Base-by-base conservation (phyloP, 2,797 vertebrate species). In the Euphonia xanthogaster region DNA sequence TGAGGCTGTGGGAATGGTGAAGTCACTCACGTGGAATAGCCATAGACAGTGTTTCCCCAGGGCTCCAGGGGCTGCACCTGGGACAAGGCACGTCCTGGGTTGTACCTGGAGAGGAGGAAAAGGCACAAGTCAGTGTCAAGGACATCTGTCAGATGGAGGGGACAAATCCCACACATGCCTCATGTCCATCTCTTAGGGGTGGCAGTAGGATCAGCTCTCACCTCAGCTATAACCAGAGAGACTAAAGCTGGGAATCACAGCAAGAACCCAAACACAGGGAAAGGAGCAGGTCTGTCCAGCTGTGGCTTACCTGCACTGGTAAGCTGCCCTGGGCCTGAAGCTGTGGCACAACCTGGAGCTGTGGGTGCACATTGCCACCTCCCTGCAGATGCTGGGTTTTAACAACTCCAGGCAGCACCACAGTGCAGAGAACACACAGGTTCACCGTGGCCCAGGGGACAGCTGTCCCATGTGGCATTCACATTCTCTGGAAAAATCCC, bases 1-100 rank as follows among this genome's bases (percentile, higher is more conserved):
- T 21, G n/a, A 37, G 2, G 0, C 22, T 31, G 23, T 5, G 23
- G 55, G 60, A 24, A 57, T 5, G 4, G 27, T 54, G 47, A 37
- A 73, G 33, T 7, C 58, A 98, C 98, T 96, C 97, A 99, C 99
- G 99, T 99, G 88, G 98, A 99, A 30, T 99, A 99, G 96, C 98
- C 99, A 33, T 99, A 99, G 44, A 99, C 98, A 0, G 98, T 99
- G 88, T 99, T 99, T 45, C 99, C 99, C 81, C 97, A 97, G 42
- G 98, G 98, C 95, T 96, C 97, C 91, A 98, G 92, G 1, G 99
- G 98, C 97, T 92, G 98, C 57, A 99, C 98, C 70, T 95, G 95
- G 48, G 99, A 99, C 37, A 98, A 93, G 62, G 96, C 96, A 92
- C 97, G 97, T 37, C 98, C 93, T 10, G 98, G 97, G 88, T 98